Percentiles rank a stretch among this genome's conserved stretches.
Conservation (phyloP, 2,888 invertebrate genomes). For the Petrolisthes manimaculis region DNA sequence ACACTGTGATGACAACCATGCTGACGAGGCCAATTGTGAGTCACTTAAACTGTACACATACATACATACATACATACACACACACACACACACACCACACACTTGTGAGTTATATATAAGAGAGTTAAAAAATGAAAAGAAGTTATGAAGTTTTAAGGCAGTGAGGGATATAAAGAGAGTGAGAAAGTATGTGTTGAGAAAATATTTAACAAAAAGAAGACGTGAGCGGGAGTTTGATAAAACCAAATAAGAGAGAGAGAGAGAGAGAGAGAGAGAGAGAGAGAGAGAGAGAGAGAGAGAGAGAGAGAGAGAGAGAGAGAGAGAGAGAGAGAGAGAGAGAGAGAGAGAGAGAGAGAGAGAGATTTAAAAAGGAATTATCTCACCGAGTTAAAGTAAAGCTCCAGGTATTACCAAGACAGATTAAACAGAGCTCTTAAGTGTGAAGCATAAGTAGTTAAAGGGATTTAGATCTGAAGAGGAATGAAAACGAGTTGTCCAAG, state of each 20-base stretch:
- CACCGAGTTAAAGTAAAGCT: too few relatives aligned
- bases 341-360: too few relatives aligned
- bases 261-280: background rate
- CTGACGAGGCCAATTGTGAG: slow-evolving; percentile 69
- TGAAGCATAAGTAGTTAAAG: too few relatives aligned
- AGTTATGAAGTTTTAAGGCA: background rate
- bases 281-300: background rate
- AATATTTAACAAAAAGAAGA: background rate
- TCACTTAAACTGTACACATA: background rate
- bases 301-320: background rate
- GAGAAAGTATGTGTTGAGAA: background rate
- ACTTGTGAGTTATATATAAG: background rate
- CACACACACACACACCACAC: slow-evolving; percentile 1
- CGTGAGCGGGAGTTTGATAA: background rate
- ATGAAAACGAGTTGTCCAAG: too few relatives aligned
- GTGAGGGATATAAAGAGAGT: background rate
- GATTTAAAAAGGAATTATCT: too few relatives aligned
- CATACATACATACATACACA: background rate
- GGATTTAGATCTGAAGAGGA: too few relatives aligned
- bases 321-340: background rate
- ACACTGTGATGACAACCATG: slow-evolving; percentile 69
- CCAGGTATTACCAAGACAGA: too few relatives aligned
- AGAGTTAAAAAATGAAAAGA: background rate
- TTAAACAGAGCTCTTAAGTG: too few relatives aligned
- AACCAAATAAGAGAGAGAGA: background rate